Percentiles rank a stretch among this genome's conserved stretches.
phyloP scores from a whole-genome alignment of 2,888 invertebrate species.

The Dicyrtomina minuta region DNA sequence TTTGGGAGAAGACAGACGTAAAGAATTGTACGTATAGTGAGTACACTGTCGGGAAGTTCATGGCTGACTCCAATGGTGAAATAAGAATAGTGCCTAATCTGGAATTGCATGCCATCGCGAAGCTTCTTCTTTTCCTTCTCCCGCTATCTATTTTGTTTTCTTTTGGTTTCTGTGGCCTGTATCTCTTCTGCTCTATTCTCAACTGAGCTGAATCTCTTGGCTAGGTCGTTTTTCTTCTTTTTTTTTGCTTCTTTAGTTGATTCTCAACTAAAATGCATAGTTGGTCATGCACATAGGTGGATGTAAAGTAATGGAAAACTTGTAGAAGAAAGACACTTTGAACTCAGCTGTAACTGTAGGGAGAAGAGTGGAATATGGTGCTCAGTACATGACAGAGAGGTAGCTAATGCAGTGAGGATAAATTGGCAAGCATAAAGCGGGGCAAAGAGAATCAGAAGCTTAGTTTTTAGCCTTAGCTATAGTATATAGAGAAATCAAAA shows the following conservation, averaged over 20 bases:
- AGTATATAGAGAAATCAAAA: slow-evolving; percentile 38
- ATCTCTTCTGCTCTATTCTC: no score
- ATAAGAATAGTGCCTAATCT: slow-evolving; percentile 36
- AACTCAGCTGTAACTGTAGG: slow-evolving; percentile 19
- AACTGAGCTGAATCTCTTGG: no score
- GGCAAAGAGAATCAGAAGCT: background rate
- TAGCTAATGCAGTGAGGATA: slow-evolving; percentile 30
- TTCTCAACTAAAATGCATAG: slow-evolving; percentile 4
- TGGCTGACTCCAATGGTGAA: slow-evolving; percentile 3
- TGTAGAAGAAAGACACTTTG: slow-evolving; percentile 9
- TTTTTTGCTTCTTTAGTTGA: slow-evolving; percentile 4
- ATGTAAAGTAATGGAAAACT: background rate
- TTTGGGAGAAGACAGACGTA: slow-evolving; percentile 8
- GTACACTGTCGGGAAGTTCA: no score
- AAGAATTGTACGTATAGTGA: slow-evolving; percentile 26
- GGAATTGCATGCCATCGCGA: slow-evolving; percentile 23
- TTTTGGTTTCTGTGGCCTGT: slow-evolving; percentile 11
- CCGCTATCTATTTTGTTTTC: slow-evolving; percentile 2
- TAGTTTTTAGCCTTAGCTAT: no score
- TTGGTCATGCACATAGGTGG: slow-evolving; percentile 10
- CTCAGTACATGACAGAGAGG: background rate
- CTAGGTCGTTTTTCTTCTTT: slow-evolving; percentile 10
- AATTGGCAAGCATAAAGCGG: slow-evolving; percentile 33
- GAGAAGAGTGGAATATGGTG: slow-evolving; percentile 5
- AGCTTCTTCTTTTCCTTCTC: slow-evolving; percentile 5